A percentile compares a stretch with the other conserved stretches of the same genome.
Conservation (phyloP, 2,113 vertebrate species). For the Serilophus lunatus region DNA sequence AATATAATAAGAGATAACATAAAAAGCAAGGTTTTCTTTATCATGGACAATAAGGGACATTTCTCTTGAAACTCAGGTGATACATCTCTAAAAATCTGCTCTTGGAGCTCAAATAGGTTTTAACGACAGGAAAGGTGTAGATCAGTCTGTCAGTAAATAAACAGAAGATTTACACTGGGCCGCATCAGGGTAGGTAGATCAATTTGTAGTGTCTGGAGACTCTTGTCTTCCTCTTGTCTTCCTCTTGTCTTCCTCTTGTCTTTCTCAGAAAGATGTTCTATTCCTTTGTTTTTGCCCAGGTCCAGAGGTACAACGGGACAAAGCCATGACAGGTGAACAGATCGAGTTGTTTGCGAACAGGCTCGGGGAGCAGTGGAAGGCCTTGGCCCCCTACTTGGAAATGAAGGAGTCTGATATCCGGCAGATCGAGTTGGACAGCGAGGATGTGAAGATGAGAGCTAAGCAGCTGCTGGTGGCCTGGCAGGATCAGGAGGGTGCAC, state of each 20-base stretch:
- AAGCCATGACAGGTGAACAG: slow-evolving; percentile 87
- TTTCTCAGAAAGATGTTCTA: no score
- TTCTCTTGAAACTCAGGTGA: not conserved
- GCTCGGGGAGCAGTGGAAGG: slow-evolving; percentile 88
- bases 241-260: no score
- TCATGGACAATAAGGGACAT: not conserved
- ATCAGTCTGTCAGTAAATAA: not conserved
- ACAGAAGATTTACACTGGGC: not conserved
- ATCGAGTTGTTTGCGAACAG: slow-evolving; percentile 88
- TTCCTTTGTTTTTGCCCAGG: slow-evolving; percentile 75
- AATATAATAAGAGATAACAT: not conserved
- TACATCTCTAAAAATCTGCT: not conserved
- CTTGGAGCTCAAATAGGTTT: rapidly evolving
- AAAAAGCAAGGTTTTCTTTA: not conserved
- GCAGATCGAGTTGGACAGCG: slow-evolving; percentile 92
- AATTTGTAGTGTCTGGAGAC: not conserved
- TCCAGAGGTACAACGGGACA: slow-evolving; percentile 87
- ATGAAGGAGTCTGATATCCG: slow-evolving; percentile 89
- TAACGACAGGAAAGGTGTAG: not conserved
- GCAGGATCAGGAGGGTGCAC: slow-evolving; percentile 92
- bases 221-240: no score
- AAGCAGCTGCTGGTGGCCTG: slow-evolving; percentile 94
- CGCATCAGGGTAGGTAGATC: not conserved
- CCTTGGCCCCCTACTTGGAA: slow-evolving; percentile 85
- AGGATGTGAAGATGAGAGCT: slow-evolving; percentile 90